Percentiles rank a stretch among this genome's conserved stretches.
phyloP scores from a whole-genome alignment of 2,888 invertebrate genomes.

The Pollenia angustigena region DNA sequence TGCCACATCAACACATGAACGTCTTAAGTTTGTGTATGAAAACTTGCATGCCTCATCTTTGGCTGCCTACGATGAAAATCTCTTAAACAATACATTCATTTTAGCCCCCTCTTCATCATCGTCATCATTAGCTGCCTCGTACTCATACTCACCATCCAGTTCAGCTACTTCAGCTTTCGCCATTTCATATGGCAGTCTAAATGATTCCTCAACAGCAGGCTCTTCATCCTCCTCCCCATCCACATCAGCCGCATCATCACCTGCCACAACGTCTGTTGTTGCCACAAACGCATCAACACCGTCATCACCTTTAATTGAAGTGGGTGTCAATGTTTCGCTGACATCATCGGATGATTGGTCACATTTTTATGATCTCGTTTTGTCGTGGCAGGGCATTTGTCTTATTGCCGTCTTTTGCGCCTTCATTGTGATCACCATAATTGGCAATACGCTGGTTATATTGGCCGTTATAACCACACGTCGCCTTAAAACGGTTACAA shows the following conservation, averaged over 20 bases:
- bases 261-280: slow-evolving; percentile 35
- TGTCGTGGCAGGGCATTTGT: slow-evolving; percentile 85
- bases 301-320: slow-evolving; percentile 32
- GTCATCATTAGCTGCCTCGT: slow-evolving; percentile 11
- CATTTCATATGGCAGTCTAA: slow-evolving; percentile 19
- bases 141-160: slow-evolving; percentile 4
- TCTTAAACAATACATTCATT: slow-evolving; percentile 58
- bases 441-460: slow-evolving; percentile 96
- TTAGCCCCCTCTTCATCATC: slow-evolving; percentile 42
- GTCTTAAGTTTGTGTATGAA: slow-evolving; percentile 57
- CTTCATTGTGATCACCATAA: slow-evolving; percentile 89
- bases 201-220: not conserved
- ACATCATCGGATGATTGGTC: slow-evolving; percentile 80
- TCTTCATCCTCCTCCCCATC: slow-evolving; percentile 19
- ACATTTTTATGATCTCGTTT: slow-evolving; percentile 81
- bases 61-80: slow-evolving; percentile 56
- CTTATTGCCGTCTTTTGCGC: slow-evolving; percentile 88
- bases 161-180: slow-evolving; percentile 13
- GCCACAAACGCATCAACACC: slow-evolving; percentile 31
- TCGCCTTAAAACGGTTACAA: slow-evolving; percentile 95
- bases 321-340: slow-evolving; percentile 63
- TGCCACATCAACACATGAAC: slow-evolving; percentile 46
- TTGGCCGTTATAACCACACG: slow-evolving; percentile 94
- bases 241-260: slow-evolving; percentile 44
- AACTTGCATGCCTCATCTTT: slow-evolving; percentile 31